Conservation (phyloP, 2,888 invertebrate species). For the Strigamia transsilvanica region DNA sequence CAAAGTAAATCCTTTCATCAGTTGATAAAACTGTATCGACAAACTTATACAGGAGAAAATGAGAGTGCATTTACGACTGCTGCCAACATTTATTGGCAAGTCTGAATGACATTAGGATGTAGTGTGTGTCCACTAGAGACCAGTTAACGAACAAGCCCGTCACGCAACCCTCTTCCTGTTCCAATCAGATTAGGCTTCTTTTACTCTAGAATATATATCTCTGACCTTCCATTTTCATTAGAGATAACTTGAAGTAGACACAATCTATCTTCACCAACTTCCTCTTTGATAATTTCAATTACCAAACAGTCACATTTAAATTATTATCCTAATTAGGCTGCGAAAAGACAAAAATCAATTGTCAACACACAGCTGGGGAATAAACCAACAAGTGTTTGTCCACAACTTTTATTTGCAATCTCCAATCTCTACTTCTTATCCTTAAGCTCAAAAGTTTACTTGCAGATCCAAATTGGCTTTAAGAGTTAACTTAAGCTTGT, state of each 20-base stretch:
- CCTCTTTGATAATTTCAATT: constrained; percentile 37
- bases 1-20: constrained; percentile 1
- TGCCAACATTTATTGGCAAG: constrained; percentile 43
- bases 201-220: neutral
- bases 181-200: constrained; percentile 48
- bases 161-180: constrained; percentile 41
- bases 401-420: constrained; percentile 6
- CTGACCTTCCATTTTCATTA: constrained; percentile 40
- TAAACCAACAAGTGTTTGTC: constrained; percentile 31
- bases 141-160: constrained; percentile 44
- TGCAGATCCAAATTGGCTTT: constrained; percentile 18
- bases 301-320: constrained; percentile 6
- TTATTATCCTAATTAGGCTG: neutral
- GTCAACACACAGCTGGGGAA: neutral
- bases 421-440: neutral
- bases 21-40: constrained; percentile 28
- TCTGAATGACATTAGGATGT: constrained; percentile 49
- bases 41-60: constrained; percentile 19
- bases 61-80: constrained; percentile 22
- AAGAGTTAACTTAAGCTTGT: constrained; percentile 7
- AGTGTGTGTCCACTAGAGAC: constrained; percentile 48
- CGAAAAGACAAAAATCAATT: neutral
- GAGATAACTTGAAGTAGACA: constrained; percentile 1
- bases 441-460: constrained; percentile 6
- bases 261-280: constrained; percentile 6